phyloP scores from a whole-genome alignment of 2,113 vertebrate species.

The Gymnogyps californianus region DNA sequence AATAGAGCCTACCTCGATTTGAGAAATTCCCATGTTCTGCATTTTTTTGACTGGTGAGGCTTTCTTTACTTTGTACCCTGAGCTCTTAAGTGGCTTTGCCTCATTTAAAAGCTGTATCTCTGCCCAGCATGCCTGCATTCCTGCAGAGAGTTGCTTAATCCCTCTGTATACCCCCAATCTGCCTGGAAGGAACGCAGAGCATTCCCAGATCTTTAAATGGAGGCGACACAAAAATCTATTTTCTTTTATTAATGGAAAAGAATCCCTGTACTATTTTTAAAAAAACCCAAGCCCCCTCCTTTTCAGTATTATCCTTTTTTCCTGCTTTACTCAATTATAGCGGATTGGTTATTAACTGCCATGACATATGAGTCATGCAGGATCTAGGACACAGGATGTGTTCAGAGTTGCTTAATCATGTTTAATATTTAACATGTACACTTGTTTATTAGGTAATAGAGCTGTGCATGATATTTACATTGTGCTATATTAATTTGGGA shows the following conservation, averaged over 20 bases:
- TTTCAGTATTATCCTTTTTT: not conserved
- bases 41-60: not conserved
- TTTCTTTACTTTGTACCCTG: not conserved
- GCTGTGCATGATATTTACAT: not conserved
- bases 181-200: not conserved
- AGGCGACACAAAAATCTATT: not conserved
- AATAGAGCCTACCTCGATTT: not conserved
- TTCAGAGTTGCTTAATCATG: constrained; percentile 10
- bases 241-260: not conserved
- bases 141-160: constrained; percentile 47
- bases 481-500: not conserved
- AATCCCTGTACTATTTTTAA: not conserved
- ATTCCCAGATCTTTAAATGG: constrained; percentile 8
- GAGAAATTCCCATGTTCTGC: not conserved
- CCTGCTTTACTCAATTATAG: not conserved
- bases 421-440: not conserved
- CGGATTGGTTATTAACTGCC: constrained; percentile 20
- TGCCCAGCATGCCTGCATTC: not conserved
- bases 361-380: constrained; percentile 43
- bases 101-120: constrained; percentile 4
- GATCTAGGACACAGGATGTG: constrained; percentile 38
- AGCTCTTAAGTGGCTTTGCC: not conserved
- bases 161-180: not conserved
- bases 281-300: not conserved
- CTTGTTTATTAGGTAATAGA: constrained; percentile 13